Percentiles rank a stretch among this genome's conserved stretches.
These are phyloP conservation scores for Neopelma chrysocephalum DNA, from an alignment of 2,797 vertebrate genomes.

Conservation along the genomic window DNA sequence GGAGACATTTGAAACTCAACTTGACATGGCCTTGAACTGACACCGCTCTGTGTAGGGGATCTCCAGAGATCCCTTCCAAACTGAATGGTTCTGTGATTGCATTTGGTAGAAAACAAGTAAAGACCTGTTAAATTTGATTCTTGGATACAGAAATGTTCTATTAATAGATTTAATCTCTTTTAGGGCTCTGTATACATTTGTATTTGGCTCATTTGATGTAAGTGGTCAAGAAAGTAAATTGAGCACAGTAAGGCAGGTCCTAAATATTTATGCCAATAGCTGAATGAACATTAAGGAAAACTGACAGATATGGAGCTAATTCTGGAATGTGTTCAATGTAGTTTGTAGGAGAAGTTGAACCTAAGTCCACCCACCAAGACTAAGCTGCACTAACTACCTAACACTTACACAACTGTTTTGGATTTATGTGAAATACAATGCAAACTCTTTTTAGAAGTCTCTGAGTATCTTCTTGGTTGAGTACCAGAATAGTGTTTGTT, in stretches of 20 bases:
- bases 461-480: neutral
- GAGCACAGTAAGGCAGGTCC: neutral
- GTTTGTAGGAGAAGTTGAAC: neutral
- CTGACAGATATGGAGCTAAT: neutral
- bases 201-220: neutral
- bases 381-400: neutral
- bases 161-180: neutral
- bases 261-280: constrained; percentile 2
- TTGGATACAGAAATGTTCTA: neutral
- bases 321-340: neutral
- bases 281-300: constrained; percentile 2
- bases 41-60: neutral
- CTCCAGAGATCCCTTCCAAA: neutral
- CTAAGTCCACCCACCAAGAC: neutral
- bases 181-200: neutral
- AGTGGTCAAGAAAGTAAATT: neutral
- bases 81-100: neutral
- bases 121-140: neutral
- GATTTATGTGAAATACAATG: neutral
- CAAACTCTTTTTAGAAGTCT: neutral
- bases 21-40: neutral
- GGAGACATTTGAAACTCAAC: neutral
- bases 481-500: neutral
- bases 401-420: neutral
- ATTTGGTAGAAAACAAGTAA: neutral